phyloP scores from a whole-genome alignment of 2,888 invertebrate genomes.

The Oscheius sp. region DNA sequence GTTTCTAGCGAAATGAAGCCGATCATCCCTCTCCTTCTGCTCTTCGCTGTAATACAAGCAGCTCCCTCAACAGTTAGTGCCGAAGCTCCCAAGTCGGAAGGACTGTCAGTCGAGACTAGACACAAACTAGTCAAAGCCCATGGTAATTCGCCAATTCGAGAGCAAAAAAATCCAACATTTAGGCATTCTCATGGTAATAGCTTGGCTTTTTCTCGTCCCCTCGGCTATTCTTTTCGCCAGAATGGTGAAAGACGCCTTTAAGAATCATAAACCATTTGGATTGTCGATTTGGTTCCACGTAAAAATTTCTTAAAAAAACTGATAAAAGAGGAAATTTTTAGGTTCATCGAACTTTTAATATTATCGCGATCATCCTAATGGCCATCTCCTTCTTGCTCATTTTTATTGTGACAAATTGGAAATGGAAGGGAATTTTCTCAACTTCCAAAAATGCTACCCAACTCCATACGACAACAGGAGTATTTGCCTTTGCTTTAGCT shows the following conservation, averaged over 20 bases:
- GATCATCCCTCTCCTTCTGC: too few relatives aligned
- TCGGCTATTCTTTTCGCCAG: constrained; percentile 46
- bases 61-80: too few relatives aligned
- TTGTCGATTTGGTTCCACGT: constrained; percentile 48
- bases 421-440: constrained; percentile 41
- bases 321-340: constrained; percentile 12
- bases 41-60: too few relatives aligned
- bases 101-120: constrained; percentile 7
- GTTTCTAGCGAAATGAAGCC: too few relatives aligned
- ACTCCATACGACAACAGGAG: constrained; percentile 45
- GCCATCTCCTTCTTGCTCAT: constrained; percentile 44
- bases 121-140: constrained; percentile 21
- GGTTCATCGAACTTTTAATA: constrained; percentile 46
- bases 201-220: constrained; percentile 51
- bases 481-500: constrained; percentile 42
- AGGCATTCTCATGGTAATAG: constrained; percentile 50
- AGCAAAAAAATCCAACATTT: not conserved
- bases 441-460: constrained; percentile 33
- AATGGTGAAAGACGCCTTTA: constrained; percentile 42
- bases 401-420: constrained; percentile 42
- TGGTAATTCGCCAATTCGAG: not conserved
- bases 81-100: too few relatives aligned
- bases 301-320: not conserved
- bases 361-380: constrained; percentile 45
- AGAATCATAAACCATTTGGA: constrained; percentile 38